Base-by-base conservation (phyloP, 1,140 invertebrate species). In the Lepidurus arcticus region DNA sequence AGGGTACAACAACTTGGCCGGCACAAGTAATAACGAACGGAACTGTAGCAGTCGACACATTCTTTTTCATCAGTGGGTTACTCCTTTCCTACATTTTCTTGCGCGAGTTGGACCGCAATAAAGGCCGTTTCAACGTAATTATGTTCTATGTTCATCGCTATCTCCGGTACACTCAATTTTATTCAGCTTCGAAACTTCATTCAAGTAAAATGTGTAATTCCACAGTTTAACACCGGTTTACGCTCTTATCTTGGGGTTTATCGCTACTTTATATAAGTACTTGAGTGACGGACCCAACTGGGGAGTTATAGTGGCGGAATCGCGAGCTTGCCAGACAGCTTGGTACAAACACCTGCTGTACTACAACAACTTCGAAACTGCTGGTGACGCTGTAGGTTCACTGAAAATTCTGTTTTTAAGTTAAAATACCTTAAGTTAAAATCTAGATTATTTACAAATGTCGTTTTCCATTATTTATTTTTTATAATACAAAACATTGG, bases 331-430 rank as follows among this genome's bases (percentile, higher is more conserved):
- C 83, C 84, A 84, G 26, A 80, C 84, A 3, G 84, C 83, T 76
- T 90, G 88, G 88, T 90, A 88, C 88, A 81, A 85, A 1, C 85
- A 88, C 8, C 80, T 88, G 13, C 80, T 88, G 26, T 86, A 82
- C 77, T 43, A 80, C 24, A 80, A 82, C 45, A 45, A 34, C 21
- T 42, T 42, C 24, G 34, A n/a, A n/a, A 11, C 1, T 77, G 24
- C 24, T 24, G 24, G 24, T 24, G 11, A 21, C 34, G 16, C 44
- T 10, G 24, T 65, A 42, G 21, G 44, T 42, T 24, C 44, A 7
- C 10, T 26, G 2, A n/a, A 42, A 9, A 6, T 42, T 78, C 16
- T 1, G n/a, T 45, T 10, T 9, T 8, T n/a, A 44, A n/a, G 42
- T 24, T 7, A 34, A 11, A 34, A 7, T 73, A 10, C 43, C 77